Percentiles rank a stretch among this genome's conserved stretches.
Conservation (phyloP, 2,113 vertebrate genomes). For the Lipophrys pholis region DNA sequence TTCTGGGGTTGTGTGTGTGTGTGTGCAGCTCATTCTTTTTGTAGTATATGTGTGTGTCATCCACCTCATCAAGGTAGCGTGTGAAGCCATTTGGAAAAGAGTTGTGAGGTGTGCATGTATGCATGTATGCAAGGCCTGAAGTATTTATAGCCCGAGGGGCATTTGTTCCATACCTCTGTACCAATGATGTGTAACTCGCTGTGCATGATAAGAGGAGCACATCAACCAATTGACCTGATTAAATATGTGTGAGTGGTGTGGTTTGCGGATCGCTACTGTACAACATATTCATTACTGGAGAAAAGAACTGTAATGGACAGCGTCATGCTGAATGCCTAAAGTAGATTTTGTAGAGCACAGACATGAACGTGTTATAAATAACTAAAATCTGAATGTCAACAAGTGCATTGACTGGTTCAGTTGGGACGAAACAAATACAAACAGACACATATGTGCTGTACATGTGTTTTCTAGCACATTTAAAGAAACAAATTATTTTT, state of each 20-base stretch:
- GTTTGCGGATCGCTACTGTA: slow-evolving; percentile 14
- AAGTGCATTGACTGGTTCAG: no score
- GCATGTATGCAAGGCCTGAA: slow-evolving; percentile 13
- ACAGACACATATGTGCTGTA: no score
- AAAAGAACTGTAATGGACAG: not conserved
- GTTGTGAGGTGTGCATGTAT: slow-evolving; percentile 3
- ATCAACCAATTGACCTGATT: slow-evolving; percentile 44
- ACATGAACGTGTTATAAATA: no score
- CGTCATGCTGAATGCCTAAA: no score
- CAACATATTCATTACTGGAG: not conserved
- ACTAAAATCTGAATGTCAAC: no score
- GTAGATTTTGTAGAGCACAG: no score
- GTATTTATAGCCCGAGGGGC: slow-evolving; percentile 48
- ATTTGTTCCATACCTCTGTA: slow-evolving; percentile 35
- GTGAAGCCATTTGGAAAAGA: slow-evolving; percentile 53
- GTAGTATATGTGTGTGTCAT: slow-evolving; percentile 23
- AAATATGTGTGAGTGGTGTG: slow-evolving; percentile 24
- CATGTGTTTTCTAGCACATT: no score
- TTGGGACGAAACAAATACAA: no score
- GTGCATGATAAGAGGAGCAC: slow-evolving; percentile 19
- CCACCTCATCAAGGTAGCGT: slow-evolving; percentile 16
- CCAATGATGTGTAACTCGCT: slow-evolving; percentile 27
- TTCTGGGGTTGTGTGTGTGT: slow-evolving; percentile 1
- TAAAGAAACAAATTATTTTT: no score
- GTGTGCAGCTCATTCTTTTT: not conserved